phyloP scores from a whole-genome alignment of 2,113 vertebrate species.

The Oxyruncus cristatus region DNA sequence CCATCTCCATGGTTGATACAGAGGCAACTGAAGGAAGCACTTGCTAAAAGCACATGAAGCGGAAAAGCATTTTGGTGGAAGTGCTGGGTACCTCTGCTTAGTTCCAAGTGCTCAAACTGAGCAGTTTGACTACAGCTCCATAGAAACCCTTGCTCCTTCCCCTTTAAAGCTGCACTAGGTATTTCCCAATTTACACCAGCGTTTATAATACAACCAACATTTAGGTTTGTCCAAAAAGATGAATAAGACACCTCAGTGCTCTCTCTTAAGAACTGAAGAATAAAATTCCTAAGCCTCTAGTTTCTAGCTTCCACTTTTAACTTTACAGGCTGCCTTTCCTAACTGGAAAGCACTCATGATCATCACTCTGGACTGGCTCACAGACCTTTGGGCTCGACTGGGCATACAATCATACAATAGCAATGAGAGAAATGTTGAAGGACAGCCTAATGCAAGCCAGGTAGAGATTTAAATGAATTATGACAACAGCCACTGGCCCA shows the following conservation, averaged over 20 bases:
- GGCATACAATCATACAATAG: fast-evolving
- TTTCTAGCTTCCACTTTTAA: neutral
- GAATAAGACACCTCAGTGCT: neutral
- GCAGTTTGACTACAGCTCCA: neutral
- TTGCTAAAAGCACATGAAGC: neutral
- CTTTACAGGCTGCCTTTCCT: neutral
- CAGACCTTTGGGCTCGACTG: neutral
- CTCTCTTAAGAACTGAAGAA: neutral
- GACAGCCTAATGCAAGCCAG: neutral
- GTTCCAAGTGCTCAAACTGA: neutral
- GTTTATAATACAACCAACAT: neutral
- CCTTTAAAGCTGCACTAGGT: neutral
- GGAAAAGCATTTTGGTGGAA: neutral
- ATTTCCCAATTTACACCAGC: neutral
- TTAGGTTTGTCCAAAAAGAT: neutral
- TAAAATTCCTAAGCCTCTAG: neutral
- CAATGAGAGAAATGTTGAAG: neutral
- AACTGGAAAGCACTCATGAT: neutral
- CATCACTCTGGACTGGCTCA: neutral
- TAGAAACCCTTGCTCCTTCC: neutral
- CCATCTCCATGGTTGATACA: fast-evolving
- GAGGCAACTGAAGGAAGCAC: neutral
- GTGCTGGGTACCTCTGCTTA: neutral
- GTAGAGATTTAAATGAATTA: neutral
- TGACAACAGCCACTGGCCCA: neutral